These are phyloP conservation scores for Gavia stellata DNA, from an alignment of 2,113 vertebrate species.

Conservation along the genomic window DNA sequence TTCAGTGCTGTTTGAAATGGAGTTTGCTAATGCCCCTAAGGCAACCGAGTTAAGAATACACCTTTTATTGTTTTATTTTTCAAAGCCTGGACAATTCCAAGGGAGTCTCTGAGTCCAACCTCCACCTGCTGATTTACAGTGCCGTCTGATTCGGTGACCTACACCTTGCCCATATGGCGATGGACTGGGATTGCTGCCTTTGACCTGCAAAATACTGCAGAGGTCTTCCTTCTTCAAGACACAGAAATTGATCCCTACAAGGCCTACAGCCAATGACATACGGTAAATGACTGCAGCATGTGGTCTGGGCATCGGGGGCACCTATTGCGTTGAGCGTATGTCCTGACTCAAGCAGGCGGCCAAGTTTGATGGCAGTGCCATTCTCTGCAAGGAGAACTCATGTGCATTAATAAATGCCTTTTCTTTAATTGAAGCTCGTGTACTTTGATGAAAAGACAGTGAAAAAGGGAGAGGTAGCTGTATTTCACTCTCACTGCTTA, in stretches of 20 bases:
- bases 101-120: background rate
- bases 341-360: background rate
- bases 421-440: background rate
- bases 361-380: background rate
- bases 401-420: background rate
- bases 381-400: background rate
- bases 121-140: background rate
- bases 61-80: background rate
- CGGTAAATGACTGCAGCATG: background rate
- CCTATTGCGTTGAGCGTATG: background rate
- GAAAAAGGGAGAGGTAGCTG: constrained; percentile 1
- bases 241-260: background rate
- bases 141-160: background rate
- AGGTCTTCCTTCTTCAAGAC: background rate
- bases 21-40: background rate
- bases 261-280: background rate
- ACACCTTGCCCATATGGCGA: accelerated
- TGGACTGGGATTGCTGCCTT: background rate
- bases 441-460: background rate
- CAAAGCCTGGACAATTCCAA: background rate
- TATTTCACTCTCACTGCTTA: background rate
- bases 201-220: background rate
- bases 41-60: background rate
- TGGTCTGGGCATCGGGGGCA: background rate
- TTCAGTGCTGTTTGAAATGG: background rate